Base-by-base conservation (phyloP, 2,888 invertebrate genomes). In the Lissocephala sabroskyi region DNA sequence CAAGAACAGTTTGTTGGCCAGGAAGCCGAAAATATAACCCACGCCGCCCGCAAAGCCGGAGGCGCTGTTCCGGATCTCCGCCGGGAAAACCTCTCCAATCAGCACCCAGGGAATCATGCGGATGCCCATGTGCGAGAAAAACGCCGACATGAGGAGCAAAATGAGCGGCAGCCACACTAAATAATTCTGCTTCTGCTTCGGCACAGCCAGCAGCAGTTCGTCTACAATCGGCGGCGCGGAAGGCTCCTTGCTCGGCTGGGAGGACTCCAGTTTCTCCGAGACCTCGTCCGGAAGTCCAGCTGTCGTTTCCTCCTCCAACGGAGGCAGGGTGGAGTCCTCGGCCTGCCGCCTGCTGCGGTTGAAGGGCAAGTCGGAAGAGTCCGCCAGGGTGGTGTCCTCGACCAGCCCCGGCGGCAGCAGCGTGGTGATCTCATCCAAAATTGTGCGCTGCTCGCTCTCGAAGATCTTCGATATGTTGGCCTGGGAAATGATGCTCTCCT, bases 51-150 rank as follows among this genome's bases (percentile, higher is more conserved):
- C 88, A 2, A 91, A 82, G 0, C 94, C 94, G 0, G 92, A 90
- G 0, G 91, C 92, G 0, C 88, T 88, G 1, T 92, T 89, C 18
- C 93, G 86, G 0, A 90, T 90, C 51, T 89, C 88, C 0, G 89
- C 87, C 19, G 90, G 89, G 75, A 88, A 92, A 53, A 93, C 91
- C 85, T 94, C 94, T 6, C 93, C 93, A 32, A 92, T 90, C 9
- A 94, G 85, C 56, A 94, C 89, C 94, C 94, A 94, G 0, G 94
- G 93, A 36, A 94, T 82, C 53, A 91, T 83, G 44, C 92, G 86
- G 37, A 93, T 90, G 17, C 82, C 82, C 2, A 89, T 84, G 70
- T 93, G 92, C 0, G 91, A 88, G 35, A 91, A 83, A 62, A 93
- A 88, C 0, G 92, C 92, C 3, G 91, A 85, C 1, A 87, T 79